Conservation (phyloP, 2,888 invertebrate species). For the Synanthedon formicaeformis region DNA sequence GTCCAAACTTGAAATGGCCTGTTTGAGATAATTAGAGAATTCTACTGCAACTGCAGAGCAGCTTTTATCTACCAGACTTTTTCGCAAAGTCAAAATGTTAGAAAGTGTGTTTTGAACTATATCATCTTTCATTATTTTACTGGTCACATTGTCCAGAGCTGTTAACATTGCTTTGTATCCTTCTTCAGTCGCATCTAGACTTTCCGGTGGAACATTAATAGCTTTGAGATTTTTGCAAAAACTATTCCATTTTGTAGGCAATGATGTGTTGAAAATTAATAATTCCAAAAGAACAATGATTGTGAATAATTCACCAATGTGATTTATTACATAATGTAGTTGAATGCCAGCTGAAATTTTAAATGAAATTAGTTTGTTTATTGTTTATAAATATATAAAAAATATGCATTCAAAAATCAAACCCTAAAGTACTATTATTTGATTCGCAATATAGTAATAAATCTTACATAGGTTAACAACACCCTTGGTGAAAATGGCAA, state of each 20-base stretch:
- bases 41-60: constrained; percentile 66
- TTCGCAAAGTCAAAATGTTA: constrained; percentile 44
- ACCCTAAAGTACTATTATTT: no score
- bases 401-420: neutral
- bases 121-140: constrained; percentile 75
- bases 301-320: constrained; percentile 76
- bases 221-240: constrained; percentile 82
- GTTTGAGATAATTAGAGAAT: constrained; percentile 75
- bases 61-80: constrained; percentile 57
- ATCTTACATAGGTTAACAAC: constrained; percentile 52
- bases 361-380: no score
- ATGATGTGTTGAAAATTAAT: constrained; percentile 49
- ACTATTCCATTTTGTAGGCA: constrained; percentile 76
- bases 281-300: constrained; percentile 76
- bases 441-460: no score
- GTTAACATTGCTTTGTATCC: constrained; percentile 77
- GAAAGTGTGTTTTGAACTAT: constrained; percentile 74
- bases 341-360: constrained; percentile 50
- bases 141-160: constrained; percentile 77
- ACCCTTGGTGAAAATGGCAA: constrained; percentile 73
- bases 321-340: constrained; percentile 60
- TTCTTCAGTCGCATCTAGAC: constrained; percentile 71
- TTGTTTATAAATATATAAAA: neutral
- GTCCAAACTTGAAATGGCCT: constrained; percentile 73
- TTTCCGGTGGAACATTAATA: constrained; percentile 73